These are phyloP conservation scores for Alcis repandata DNA, from an alignment of 2,888 invertebrate genomes.

Conservation along the genomic window DNA sequence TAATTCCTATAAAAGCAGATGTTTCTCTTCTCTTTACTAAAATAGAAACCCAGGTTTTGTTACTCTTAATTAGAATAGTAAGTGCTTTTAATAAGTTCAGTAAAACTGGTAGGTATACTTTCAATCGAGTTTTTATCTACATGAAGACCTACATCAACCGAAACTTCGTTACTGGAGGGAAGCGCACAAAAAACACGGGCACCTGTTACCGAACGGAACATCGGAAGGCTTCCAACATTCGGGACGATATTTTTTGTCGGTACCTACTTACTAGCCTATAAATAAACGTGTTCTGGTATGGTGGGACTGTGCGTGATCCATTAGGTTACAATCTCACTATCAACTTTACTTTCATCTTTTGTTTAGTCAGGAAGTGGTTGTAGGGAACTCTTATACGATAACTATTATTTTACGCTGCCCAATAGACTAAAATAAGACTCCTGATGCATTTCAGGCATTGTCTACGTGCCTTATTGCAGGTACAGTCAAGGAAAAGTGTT, in stretches of 20 bases:
- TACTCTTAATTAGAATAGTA: neutral
- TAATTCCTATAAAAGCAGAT: too few relatives aligned
- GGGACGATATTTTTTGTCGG: conserved; percentile 74
- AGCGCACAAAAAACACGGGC: conserved; percentile 64
- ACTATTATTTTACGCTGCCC: too few relatives aligned
- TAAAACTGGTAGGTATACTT: conserved; percentile 14
- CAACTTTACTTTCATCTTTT: conserved; percentile 51
- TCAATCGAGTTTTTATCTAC: conserved; percentile 45
- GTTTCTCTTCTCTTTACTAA: too few relatives aligned
- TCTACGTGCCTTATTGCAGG: too few relatives aligned
- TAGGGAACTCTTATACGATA: neutral
- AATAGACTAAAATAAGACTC: too few relatives aligned
- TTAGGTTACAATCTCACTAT: conserved; percentile 52
- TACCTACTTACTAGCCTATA: conserved; percentile 64
- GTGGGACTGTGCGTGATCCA: conserved; percentile 53
- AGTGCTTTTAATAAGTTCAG: conserved; percentile 30
- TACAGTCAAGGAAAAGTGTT: neutral
- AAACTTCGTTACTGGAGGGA: conserved; percentile 55
- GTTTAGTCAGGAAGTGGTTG: conserved; percentile 24
- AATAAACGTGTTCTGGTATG: conserved; percentile 73
- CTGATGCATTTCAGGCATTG: too few relatives aligned
- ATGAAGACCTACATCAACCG: conserved; percentile 74
- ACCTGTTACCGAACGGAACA: conserved; percentile 62
- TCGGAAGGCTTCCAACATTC: conserved; percentile 73
- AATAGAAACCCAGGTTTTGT: neutral